phyloP scores from a whole-genome alignment of 2,113 vertebrate species.

The Pollachius pollachius region DNA sequence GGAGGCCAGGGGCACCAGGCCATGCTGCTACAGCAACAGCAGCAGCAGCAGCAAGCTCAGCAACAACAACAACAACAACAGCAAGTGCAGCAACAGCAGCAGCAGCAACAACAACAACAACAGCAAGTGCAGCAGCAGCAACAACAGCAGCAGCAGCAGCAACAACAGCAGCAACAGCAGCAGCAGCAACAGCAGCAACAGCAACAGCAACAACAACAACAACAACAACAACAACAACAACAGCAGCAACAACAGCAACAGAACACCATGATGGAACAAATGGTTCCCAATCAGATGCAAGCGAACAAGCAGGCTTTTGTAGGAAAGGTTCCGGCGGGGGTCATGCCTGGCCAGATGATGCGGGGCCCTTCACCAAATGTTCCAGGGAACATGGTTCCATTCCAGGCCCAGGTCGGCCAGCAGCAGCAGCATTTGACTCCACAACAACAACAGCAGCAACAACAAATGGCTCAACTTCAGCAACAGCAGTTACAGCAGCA shows the following conservation, averaged over 20 bases:
- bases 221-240: slow-evolving; percentile 33
- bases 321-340: slow-evolving; percentile 83
- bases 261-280: slow-evolving; percentile 90
- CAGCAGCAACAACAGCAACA: slow-evolving; percentile 21
- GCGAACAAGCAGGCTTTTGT: slow-evolving; percentile 91
- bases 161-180: slow-evolving; percentile 71
- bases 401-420: slow-evolving; percentile 80
- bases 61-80: slow-evolving; percentile 29
- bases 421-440: slow-evolving; percentile 72
- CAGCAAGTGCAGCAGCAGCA: slow-evolving; percentile 79
- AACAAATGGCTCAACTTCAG: slow-evolving; percentile 81
- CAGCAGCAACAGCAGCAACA: slow-evolving; percentile 32
- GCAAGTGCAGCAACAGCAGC: not conserved
- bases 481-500: slow-evolving; percentile 80
- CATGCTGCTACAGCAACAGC: slow-evolving; percentile 83
- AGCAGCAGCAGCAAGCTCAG: slow-evolving; percentile 74
- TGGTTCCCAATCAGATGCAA: slow-evolving; percentile 93
- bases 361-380: slow-evolving; percentile 90
- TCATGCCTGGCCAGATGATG: slow-evolving; percentile 91
- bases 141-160: slow-evolving; percentile 55
- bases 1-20: slow-evolving; percentile 90
- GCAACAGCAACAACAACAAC: slow-evolving; percentile 72
- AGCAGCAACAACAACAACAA: slow-evolving; percentile 15
- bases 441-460: slow-evolving; percentile 74
- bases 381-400: slow-evolving; percentile 88